Conservation (phyloP, 92 coral and sea anemone genomes). For the Meandrina meandrites region DNA sequence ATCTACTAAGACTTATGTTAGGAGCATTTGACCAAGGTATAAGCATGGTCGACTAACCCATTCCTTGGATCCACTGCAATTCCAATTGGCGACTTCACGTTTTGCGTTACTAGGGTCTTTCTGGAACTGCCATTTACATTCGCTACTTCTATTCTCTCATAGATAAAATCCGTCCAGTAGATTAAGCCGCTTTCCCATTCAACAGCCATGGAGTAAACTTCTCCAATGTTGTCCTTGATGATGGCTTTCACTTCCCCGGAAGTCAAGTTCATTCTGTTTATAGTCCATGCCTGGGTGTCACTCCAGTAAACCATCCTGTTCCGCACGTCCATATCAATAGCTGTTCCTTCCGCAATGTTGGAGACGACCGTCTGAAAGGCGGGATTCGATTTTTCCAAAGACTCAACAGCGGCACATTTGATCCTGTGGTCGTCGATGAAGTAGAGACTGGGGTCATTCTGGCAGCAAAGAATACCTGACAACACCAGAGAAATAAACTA, state of each 20-base stretch:
- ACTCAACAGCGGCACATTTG: conserved; percentile 6
- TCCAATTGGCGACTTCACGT: conserved; percentile 48
- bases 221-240: conserved; percentile 35
- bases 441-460: conserved; percentile 7
- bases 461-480: conserved; percentile 12
- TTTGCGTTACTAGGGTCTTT: conserved; percentile 30
- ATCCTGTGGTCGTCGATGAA: conserved; percentile 32
- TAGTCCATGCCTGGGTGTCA: conserved; percentile 45
- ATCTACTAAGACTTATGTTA: neutral
- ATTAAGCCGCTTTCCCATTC: conserved; percentile 59
- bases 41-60: conserved; percentile 54
- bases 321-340: conserved; percentile 64
- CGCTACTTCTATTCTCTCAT: conserved; percentile 55
- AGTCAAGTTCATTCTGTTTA: conserved; percentile 58
- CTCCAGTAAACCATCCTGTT: conserved; percentile 58
- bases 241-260: conserved; percentile 44
- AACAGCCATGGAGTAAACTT: conserved; percentile 33
- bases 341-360: conserved; percentile 34
- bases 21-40: neutral
- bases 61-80: conserved; percentile 67
- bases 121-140: conserved; percentile 48
- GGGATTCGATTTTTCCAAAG: conserved; percentile 16
- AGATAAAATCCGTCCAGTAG: conserved; percentile 55
- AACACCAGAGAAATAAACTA: too few species aligned
- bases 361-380: conserved; percentile 11